Evolutionary conservation across 2,888 invertebrate species (phyloP).

Genomic region (Acrobasis suavella): DNA sequence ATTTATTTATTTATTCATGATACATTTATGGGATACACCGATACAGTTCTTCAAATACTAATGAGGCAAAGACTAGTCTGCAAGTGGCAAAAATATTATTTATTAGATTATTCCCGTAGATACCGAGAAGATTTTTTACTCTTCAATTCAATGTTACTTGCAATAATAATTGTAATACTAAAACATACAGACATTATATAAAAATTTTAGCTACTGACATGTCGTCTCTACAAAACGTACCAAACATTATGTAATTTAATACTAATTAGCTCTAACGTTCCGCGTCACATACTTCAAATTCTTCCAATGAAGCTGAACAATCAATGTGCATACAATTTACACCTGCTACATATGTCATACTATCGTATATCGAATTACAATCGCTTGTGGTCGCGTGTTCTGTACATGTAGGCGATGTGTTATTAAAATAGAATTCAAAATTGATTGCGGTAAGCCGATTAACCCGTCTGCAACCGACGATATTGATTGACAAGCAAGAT

Average conservation of each 20-base stretch:
- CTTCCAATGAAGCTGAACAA: slow-evolving; percentile 10
- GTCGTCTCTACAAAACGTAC: not conserved
- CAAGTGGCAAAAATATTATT: too few species aligned
- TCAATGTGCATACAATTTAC: slow-evolving; percentile 1
- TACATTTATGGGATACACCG: too few species aligned
- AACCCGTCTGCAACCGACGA: not conserved
- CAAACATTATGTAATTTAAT: not conserved
- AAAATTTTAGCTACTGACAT: not conserved
- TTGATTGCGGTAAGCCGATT: not conserved
- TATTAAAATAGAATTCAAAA: slow-evolving; percentile 7
- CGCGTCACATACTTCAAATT: not conserved
- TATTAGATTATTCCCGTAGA: too few species aligned
- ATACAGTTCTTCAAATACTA: too few species aligned
- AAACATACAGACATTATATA: too few species aligned
- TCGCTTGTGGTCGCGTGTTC: not conserved
- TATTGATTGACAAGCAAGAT: slow-evolving; percentile 12
- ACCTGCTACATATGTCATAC: slow-evolving; percentile 16
- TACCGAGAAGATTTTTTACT: too few species aligned
- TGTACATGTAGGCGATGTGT: slow-evolving; percentile 1
- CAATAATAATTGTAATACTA: too few species aligned
- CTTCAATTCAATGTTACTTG: too few species aligned
- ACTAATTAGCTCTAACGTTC: not conserved
- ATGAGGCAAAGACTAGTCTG: too few species aligned
- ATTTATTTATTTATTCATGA: too few species aligned
- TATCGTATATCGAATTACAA: slow-evolving; percentile 15